Base-by-base conservation (phyloP, 2,113 vertebrate genomes). In the Anser brachyrhynchus region DNA sequence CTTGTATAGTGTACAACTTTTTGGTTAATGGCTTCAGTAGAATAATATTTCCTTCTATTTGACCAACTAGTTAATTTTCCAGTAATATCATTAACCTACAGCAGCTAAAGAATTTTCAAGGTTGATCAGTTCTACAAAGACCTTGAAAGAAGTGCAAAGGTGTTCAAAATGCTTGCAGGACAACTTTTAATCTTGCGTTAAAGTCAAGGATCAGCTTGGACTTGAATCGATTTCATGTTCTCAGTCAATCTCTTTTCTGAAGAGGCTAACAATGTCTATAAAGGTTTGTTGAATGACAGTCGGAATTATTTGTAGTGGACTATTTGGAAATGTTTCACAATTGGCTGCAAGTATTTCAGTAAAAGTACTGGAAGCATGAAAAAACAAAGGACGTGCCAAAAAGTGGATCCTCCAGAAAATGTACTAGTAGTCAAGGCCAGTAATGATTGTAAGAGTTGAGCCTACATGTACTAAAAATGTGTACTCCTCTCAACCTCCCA, bases 401-500 rank as follows among this genome's bases (percentile, higher is more conserved):
- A 89, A 81, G 39, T 43, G 17, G 3, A 20, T 84, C 52, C 33
- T 75, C 22, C 33, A 72, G 10, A 3, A 21, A 2, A 1, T 6
- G 2, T 10, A 28, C 33, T 44, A 10, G 13, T 67, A 52, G 37
- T 37, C 54, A 74, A 29, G 17, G 52, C 41, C 41, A 64, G 37
- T 39, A 31, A 10, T 52, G 33, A 58, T n/a, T 6, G 3, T 39
- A 35, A 37, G 72, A 70, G 6, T 35, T 79, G 23, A 44, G 9
- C 43, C 14, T 54, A 44, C 19, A 37, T 4, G 1, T 25, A 16
- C 12, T 52, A 57, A 75, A 69, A 87, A 62, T 19, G 7, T 19
- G 7, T 22, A 8, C 4, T 1, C 9, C 7, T 5, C 4, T 17
- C 33, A 4, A 6, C 3, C 7, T 17, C 21, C 4, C 15, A 35